Evolutionary conservation across 2,797 vertebrate species (phyloP).

Genomic region (Cyclura pinguis): DNA sequence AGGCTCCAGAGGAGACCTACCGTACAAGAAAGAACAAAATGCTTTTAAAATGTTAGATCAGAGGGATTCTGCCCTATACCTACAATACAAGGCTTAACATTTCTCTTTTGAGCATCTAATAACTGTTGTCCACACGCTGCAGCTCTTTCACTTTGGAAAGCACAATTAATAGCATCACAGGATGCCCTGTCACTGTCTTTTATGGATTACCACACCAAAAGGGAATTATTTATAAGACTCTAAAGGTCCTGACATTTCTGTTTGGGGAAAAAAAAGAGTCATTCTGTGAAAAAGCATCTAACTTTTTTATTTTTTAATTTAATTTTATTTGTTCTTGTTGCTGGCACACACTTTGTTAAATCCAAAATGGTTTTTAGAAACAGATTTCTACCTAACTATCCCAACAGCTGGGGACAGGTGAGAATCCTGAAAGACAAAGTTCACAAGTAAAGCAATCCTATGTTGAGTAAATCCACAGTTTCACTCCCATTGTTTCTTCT

Average conservation of each 20-base stretch:
- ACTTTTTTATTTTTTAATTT: neutral
- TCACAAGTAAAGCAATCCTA: neutral
- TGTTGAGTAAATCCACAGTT: neutral
- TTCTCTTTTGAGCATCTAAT: slow-evolving; percentile 16
- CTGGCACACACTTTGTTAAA: neutral
- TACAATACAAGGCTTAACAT: slow-evolving; percentile 20
- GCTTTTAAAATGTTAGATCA: neutral
- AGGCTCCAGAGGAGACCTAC: neutral
- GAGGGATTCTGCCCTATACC: neutral
- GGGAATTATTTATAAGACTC: slow-evolving; percentile 29
- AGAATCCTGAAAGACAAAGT: neutral
- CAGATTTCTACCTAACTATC: neutral
- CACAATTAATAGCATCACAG: slow-evolving; percentile 27
- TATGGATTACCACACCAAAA: slow-evolving; percentile 51
- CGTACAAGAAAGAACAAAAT: slow-evolving; percentile 12
- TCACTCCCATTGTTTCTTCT: neutral
- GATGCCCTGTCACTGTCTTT: slow-evolving; percentile 42
- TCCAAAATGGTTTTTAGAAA: neutral
- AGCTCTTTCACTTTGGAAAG: slow-evolving; percentile 48
- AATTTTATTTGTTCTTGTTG: neutral
- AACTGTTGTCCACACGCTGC: neutral
- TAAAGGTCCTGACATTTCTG: slow-evolving; percentile 55
- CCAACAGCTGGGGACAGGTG: neutral
- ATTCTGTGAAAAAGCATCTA: slow-evolving; percentile 38
- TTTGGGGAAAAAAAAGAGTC: slow-evolving; percentile 24